These are phyloP conservation scores for Monopis laevigella DNA, from an alignment of 2,888 invertebrate genomes.

Conservation along the genomic window DNA sequence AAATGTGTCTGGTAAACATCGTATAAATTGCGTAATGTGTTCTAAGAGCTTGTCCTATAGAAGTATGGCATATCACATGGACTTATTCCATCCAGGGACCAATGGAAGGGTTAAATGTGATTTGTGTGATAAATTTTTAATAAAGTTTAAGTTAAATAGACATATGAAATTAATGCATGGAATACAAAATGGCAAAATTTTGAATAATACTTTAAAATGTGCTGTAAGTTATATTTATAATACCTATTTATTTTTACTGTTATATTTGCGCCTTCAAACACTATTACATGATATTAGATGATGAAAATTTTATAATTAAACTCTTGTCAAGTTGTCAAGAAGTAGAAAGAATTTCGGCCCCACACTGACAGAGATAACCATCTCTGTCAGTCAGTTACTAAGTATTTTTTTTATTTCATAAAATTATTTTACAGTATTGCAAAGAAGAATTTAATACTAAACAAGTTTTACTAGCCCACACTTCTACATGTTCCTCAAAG, in stretches of 20 bases:
- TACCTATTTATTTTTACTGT: background rate
- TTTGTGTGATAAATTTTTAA: constrained; percentile 31
- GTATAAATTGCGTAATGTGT: constrained; percentile 34
- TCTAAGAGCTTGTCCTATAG: constrained; percentile 31
- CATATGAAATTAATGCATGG: constrained; percentile 30
- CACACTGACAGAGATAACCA: background rate
- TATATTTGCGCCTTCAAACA: too few species aligned
- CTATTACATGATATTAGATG: too few species aligned
- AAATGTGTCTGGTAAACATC: too few species aligned
- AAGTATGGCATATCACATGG: constrained; percentile 33
- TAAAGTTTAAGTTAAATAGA: constrained; percentile 26
- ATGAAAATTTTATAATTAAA: too few species aligned
- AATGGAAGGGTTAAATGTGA: constrained; percentile 36
- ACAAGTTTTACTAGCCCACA: constrained; percentile 28
- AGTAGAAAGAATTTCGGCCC: too few species aligned
- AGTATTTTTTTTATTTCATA: background rate
- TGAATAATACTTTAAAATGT: constrained; percentile 23
- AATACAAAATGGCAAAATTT: background rate
- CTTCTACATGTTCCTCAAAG: constrained; percentile 25
- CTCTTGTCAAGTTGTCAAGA: too few species aligned
- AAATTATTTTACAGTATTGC: constrained; percentile 31
- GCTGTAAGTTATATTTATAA: constrained; percentile 25
- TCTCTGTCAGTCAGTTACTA: background rate
- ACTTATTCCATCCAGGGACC: constrained; percentile 30
- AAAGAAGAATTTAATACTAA: constrained; percentile 27